A percentile compares a stretch with the other conserved stretches of the same genome.
Conservation (phyloP, 2,888 invertebrate species). For the Salpingus planirostris region DNA sequence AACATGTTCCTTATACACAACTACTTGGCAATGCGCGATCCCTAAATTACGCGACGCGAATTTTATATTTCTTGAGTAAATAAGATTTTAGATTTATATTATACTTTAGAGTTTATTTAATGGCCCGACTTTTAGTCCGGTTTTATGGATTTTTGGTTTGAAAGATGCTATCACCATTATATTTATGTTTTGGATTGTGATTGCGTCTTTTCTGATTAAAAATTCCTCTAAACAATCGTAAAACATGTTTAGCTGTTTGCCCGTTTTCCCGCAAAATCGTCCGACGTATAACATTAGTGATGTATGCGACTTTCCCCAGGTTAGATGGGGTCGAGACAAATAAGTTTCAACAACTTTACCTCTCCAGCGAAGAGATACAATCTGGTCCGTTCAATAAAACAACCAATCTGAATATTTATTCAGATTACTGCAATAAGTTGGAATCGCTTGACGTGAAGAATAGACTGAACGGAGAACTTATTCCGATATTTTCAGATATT, state of each 20-base stretch:
- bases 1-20: slow-evolving; percentile 7
- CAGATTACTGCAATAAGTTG: slow-evolving; percentile 32
- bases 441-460: slow-evolving; percentile 24
- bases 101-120: slow-evolving; percentile 6
- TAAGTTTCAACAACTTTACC: slow-evolving; percentile 25
- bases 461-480: slow-evolving; percentile 15
- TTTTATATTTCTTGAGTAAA: slow-evolving; percentile 6
- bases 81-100: slow-evolving; percentile 5
- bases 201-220: slow-evolving; percentile 1
- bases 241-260: too few species aligned
- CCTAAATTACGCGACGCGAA: slow-evolving; percentile 9
- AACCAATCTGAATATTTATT: slow-evolving; percentile 33
- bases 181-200: slow-evolving; percentile 6
- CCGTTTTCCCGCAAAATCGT: background rate
- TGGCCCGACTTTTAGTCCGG: slow-evolving; percentile 1
- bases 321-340: slow-evolving; percentile 21
- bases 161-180: slow-evolving; percentile 7
- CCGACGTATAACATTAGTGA: background rate
- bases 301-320: too few species aligned
- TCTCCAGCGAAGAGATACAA: slow-evolving; percentile 27
- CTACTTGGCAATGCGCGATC: slow-evolving; percentile 7
- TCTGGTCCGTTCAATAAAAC: slow-evolving; percentile 28
- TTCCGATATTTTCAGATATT: slow-evolving; percentile 21
- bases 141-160: slow-evolving; percentile 8
- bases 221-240: too few species aligned